Evolutionary conservation across 2,888 invertebrate genomes (phyloP), one percentile per base, ranked within the genome.

Genomic region (Eristalis pertinax): DNA sequence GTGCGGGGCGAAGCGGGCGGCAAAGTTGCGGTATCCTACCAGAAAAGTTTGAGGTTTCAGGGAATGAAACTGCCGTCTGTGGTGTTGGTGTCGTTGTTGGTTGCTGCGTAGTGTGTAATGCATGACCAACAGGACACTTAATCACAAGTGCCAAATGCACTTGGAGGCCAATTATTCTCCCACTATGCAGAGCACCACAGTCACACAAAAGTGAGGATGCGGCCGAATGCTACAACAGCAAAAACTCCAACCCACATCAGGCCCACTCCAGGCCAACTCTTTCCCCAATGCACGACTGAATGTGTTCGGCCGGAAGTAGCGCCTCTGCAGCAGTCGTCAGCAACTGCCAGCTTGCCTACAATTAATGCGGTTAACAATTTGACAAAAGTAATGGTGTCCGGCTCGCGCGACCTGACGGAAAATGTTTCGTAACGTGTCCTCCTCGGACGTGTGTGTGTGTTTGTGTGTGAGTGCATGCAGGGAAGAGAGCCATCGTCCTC

Each of bases 141-240:
- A 88, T 88, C 88, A 88, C 84, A 88, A 88, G 88, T 88, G 88
- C 88, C 88, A 88, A 88, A 84, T 88, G 88, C 88, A 88, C 88
- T 88, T 81, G 88, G 74, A 79, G 88, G 84, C 80, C 88, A 88
- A 88, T 88, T 88, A 88, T 84, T 88, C 84, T 88, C 81, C 56
- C 60, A 65, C 64, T 5, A 38, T 19, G 22, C 38, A 4, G 2
- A 26, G 15, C 43, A 72, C 75, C 68, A 68, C 76, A 76, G 84
- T 76, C 70, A 58, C 77, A 41, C 24, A 62, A 74, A 65, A 74
- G 35, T 41, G 60, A 81, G 81, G 73, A 85, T 64, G 63, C 68
- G 68, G 68, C 81, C 64, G 63, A 81, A 76, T 72, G 80, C 76
- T 64, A 56, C 70, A 76, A 70, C 76, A 65, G 74, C 69, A 78